Conservation (phyloP, 2,113 vertebrate species). For the Engraulis encrasicolus region DNA sequence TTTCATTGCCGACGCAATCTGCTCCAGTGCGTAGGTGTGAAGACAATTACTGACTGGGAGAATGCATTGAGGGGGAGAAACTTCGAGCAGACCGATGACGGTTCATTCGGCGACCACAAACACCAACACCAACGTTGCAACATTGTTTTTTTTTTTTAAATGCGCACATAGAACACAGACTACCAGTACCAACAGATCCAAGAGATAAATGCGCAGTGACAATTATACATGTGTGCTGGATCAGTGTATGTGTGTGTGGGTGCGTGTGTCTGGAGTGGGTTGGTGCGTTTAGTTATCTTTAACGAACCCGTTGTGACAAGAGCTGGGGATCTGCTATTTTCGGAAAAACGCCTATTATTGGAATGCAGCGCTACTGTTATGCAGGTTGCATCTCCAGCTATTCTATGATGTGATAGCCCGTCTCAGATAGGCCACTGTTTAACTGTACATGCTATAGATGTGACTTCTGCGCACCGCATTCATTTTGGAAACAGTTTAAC, state of each 20-base stretch:
- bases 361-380: neutral
- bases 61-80: slow-evolving; percentile 15
- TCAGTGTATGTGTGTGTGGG: neutral
- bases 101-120: neutral
- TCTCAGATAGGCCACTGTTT: slow-evolving; percentile 6
- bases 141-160: no score
- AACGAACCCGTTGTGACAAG: neutral
- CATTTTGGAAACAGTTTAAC: slow-evolving; percentile 1
- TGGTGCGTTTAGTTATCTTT: neutral
- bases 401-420: neutral
- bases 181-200: neutral
- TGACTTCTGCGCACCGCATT: slow-evolving; percentile 17
- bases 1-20: slow-evolving; percentile 21
- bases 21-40: neutral
- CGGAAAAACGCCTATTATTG: neutral
- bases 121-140: neutral
- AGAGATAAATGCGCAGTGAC: neutral
- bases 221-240: neutral
- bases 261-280: neutral
- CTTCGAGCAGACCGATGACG: neutral
- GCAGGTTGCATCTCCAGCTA: neutral
- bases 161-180: neutral
- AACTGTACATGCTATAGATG: slow-evolving; percentile 1
- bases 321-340: neutral
- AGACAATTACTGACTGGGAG: slow-evolving; percentile 12